Conservation (phyloP, 2,797 vertebrate species). For the Labeo calbasu region DNA sequence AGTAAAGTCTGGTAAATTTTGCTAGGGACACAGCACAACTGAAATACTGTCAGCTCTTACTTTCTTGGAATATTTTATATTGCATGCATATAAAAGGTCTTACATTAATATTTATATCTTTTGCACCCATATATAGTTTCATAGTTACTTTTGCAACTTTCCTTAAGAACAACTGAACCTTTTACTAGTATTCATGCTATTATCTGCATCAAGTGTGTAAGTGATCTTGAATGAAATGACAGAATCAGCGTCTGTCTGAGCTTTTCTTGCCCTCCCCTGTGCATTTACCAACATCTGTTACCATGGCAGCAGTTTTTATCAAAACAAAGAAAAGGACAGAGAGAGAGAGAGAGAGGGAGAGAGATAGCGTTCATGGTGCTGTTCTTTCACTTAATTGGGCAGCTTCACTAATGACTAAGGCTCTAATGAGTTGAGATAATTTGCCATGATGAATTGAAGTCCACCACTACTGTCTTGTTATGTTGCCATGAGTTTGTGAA, state of each 20-base stretch:
- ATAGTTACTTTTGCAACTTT: neutral
- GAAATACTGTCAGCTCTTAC: too few species aligned
- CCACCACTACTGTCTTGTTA: conserved; percentile 8
- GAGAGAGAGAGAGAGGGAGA: conserved; percentile 12
- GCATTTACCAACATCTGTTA: neutral
- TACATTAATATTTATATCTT: neutral
- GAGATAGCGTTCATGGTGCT: neutral
- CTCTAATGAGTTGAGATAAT: conserved; percentile 43
- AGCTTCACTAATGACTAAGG: conserved; percentile 24
- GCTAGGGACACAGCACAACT: too few species aligned
- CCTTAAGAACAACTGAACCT: neutral
- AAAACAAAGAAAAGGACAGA: neutral
- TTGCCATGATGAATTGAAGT: conserved; percentile 29
- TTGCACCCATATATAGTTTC: neutral
- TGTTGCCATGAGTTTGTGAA: conserved; percentile 8
- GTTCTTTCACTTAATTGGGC: conserved; percentile 35
- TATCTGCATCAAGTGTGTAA: neutral
- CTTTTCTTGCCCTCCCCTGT: neutral
- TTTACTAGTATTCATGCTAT: neutral
- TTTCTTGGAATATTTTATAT: neutral
- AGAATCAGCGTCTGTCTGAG: neutral
- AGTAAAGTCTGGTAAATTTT: too few species aligned
- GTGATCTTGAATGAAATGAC: neutral
- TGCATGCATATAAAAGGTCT: neutral
- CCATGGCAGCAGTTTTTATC: conserved; percentile 1